Base-by-base conservation (phyloP, 2,888 invertebrate genomes). In the Therioaphis trifolii region DNA sequence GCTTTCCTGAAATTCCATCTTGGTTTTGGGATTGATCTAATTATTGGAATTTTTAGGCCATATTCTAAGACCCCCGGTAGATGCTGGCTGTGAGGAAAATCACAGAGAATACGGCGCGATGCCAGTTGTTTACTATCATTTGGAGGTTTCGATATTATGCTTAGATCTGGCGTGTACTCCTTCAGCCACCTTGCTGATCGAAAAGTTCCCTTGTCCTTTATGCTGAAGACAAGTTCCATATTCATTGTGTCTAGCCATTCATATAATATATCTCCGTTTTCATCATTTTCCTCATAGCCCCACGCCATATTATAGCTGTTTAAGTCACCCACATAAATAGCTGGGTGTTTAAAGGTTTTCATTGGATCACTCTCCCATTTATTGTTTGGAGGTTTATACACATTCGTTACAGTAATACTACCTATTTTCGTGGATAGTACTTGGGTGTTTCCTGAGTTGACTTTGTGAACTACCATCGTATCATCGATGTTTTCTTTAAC, bases 81-180 rank as follows among this genome's bases (percentile, higher is more conserved):
- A 77, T 82, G 82, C n/a, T 82, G 71, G 55, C 71, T 84, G 24
- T 69, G 69, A 43, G 84, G 79, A 49, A 84, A 84, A n/a, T 72
- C 21, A 40, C 2, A 0, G 46, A 84, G 49, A 49, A 84, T 63
- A 0, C 40, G 58, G n/a, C 43, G 69, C 18, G 21, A 27, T 80
- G 40, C 43, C 40, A 49, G 3, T 49, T 63, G 52, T 76, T 35
- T 35, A n/a, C 75, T 55, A 52, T 72, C 49, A 66, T 75, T 46
- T 46, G 74, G 55, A 75, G 49, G 49, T 71, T 61, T 84, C 21
- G 49, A 66, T 66, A 74, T 75, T 84, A 52, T 58, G 52, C 46
- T 75, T 7, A 75, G 58, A 75, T 58, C 75, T 21, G 75, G 75
- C 15, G 24, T 75, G 24, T 74, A 75, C 52, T 75, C 58, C 84